Base-by-base conservation (phyloP, 2,797 vertebrate species). In the Lateolabrax maculatus region DNA sequence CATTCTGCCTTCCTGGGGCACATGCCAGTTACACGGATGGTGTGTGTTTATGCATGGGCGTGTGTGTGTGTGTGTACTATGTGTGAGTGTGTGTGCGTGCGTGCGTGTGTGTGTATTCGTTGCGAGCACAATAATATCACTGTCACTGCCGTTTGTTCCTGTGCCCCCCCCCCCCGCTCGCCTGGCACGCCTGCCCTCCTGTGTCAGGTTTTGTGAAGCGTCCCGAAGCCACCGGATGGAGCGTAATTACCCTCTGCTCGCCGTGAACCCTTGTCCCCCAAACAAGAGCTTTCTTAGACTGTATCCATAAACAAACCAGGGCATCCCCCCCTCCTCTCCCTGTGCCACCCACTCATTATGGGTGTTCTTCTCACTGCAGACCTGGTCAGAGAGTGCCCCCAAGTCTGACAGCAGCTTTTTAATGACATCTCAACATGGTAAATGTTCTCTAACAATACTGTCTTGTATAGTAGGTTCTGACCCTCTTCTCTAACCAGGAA, bases 71-170 rank as follows among this genome's bases (percentile, higher is more conserved):
- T 44, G 65, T 23, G 21, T 69, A n/a, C n/a, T n/a, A n/a, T n/a
- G n/a, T n/a, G n/a, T n/a, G n/a, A n/a, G n/a, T 34, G 21, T 39
- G 36, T 66, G 71, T 57, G 55, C 31, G 31, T 34, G 31, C 31
- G 46, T 69, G 51, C 60, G 37, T 73, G 72, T 71, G 73, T 77
- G 79, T 84, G 73, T 89, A 62, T 93, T 83, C n/a, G n/a, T n/a
- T 90, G 90, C 84, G 67, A 85, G 85, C 75, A 67, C 81, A 79
- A 52, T 88, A 88, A 84, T 90, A 92, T 95, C 93, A 96, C 96
- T 97, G 97, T 97, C 97, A 96, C 94, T 92, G 87, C 90, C 93
- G 94, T 97, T 97, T 97, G 96, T 97, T 97, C 96, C 90, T 83
- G 75, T 31, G 71, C 68, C 19, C 64, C 1, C 57, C 21, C 29